Evolutionary conservation across 2,888 invertebrate species (phyloP), one percentile per base, ranked within the genome.

Genomic region (Eristalis arbustorum): DNA sequence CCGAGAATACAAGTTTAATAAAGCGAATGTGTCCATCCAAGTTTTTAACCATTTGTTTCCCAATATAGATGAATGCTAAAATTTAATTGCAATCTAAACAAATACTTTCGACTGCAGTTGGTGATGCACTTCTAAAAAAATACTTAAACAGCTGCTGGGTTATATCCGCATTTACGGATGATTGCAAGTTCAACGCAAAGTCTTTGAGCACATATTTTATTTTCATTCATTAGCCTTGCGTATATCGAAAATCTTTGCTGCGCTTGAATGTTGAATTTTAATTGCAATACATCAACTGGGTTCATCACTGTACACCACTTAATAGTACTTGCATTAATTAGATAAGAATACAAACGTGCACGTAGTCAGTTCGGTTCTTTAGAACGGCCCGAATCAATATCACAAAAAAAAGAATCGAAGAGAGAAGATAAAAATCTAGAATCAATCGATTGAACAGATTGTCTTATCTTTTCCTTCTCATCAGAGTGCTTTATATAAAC

Each of bases 371-470:
- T 42, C 61, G 31, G 31, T 31, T 68, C 40, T 67, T 66, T 34
- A 62, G 63, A 31, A 64, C 49, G 56, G 37, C 14, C 37, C 42
- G 40, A 34, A 23, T 22, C 81, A 71, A 62, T 28, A 69, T 73
- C 59, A 40, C 61, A 72, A 76, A 25, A 59, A n/a, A 59, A 23
- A 59, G 18, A 25, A 74, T 76, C 75, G 57, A 63, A 73, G n/a
- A 77, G 56, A 40, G 10, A 63, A 64, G 28, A 28, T 61, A 66
- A 57, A 69, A 66, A 69, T 22, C 25, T 42, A 82, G 23, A 77
- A 74, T 6, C 77, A 87, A 87, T 82, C 76, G 67, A 72, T 49
- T 72, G 75, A 63, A 76, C 79, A 49, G 75, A 79, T 88, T 75
- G 23, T 23, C 8, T 73, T 63, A 64, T 79, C 49, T 63, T 37